phyloP scores from a whole-genome alignment of 64 coral and sea anemone genomes.

The Porites lutea region DNA sequence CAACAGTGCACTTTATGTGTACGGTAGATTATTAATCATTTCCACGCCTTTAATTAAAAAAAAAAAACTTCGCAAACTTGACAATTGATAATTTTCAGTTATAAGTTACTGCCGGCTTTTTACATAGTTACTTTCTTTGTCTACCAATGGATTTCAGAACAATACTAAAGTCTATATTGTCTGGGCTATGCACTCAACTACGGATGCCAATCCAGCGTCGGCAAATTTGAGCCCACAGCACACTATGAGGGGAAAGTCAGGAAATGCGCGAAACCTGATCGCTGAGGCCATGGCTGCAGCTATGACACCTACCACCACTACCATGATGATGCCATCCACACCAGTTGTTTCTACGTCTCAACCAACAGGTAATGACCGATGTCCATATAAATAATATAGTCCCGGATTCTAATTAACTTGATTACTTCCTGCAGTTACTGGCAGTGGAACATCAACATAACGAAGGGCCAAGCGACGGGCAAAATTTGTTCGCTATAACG shows the following conservation, averaged over 20 bases:
- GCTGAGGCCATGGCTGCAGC: background rate
- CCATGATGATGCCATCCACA: background rate
- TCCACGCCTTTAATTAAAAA: too few species aligned
- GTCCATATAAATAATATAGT: too few species aligned
- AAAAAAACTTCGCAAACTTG: too few species aligned
- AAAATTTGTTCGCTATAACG: too few species aligned
- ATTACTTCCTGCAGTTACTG: too few species aligned
- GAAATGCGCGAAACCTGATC: background rate
- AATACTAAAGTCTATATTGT: conserved; percentile 13
- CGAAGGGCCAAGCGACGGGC: too few species aligned
- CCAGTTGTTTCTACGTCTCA: background rate
- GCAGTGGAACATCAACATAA: too few species aligned
- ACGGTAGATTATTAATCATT: too few species aligned
- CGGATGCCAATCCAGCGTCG: background rate
- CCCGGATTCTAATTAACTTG: too few species aligned
- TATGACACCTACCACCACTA: background rate
- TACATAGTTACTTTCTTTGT: background rate
- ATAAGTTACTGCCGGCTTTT: too few species aligned
- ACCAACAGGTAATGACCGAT: background rate
- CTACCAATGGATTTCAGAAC: background rate
- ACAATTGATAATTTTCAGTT: too few species aligned
- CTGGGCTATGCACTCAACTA: background rate
- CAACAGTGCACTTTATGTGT: too few species aligned
- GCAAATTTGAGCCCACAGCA: background rate
- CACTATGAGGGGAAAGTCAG: background rate